Evolutionary conservation across 2,797 vertebrate species (phyloP).

Genomic region (Geotrypetes seraphini): DNA sequence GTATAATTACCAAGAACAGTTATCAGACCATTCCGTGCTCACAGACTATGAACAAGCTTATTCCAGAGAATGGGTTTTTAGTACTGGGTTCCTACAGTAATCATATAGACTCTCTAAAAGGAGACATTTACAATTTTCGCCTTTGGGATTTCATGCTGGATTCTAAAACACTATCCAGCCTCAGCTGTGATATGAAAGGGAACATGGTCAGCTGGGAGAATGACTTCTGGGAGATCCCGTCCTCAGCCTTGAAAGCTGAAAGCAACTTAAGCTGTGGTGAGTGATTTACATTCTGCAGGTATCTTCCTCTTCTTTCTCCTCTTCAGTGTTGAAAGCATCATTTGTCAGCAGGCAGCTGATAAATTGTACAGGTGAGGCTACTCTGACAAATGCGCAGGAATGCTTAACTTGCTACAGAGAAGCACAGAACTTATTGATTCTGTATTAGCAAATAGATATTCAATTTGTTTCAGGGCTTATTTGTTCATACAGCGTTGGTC

Average conservation of each 20-base stretch:
- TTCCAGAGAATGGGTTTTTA: slow-evolving; percentile 58
- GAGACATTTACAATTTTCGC: slow-evolving; percentile 85
- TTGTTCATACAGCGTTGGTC: not conserved
- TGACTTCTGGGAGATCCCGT: slow-evolving; percentile 76
- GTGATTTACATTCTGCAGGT: slow-evolving; percentile 44
- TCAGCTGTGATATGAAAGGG: slow-evolving; percentile 71
- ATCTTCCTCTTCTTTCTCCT: not conserved
- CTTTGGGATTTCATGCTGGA: slow-evolving; percentile 80
- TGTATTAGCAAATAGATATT: not conserved
- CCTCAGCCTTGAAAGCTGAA: slow-evolving; percentile 68
- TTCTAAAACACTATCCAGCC: slow-evolving; percentile 41
- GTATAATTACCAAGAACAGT: slow-evolving; percentile 41
- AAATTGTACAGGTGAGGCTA: not conserved
- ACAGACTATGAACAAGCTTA: slow-evolving; percentile 21
- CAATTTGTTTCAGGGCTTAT: no score
- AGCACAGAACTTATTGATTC: not conserved
- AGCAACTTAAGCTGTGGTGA: slow-evolving; percentile 88
- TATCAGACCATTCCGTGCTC: slow-evolving; percentile 48
- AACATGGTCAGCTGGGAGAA: slow-evolving; percentile 90
- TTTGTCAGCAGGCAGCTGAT: slow-evolving; percentile 1
- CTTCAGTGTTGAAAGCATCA: slow-evolving; percentile 8
- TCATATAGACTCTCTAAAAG: slow-evolving; percentile 53
- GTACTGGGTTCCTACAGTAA: slow-evolving; percentile 58
- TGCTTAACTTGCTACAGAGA: not conserved
- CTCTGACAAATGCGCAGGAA: no score